Conservation (phyloP, 2,797 vertebrate species). For the Epinephelus awoara region DNA sequence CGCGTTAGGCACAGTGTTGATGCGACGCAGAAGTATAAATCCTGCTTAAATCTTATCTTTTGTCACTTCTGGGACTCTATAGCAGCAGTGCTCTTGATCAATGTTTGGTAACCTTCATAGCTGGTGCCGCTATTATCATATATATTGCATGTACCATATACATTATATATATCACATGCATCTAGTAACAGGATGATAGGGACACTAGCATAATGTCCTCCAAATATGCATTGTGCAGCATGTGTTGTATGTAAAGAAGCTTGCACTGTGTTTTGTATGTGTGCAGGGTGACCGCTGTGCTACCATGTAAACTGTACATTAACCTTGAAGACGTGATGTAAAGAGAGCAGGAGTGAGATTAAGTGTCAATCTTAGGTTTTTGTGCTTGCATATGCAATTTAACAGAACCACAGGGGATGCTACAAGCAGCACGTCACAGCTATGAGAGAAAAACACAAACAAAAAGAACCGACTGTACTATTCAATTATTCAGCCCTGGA, state of each 20-base stretch:
- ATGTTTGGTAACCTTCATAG: background rate
- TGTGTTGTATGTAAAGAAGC: background rate
- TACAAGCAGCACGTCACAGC: conserved; percentile 3
- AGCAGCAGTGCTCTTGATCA: background rate
- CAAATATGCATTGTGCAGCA: background rate
- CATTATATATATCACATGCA: conserved; percentile 6
- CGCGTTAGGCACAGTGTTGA: too few species aligned
- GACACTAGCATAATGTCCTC: background rate
- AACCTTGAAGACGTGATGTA: background rate
- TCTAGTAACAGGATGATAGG: background rate
- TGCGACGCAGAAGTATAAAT: too few species aligned
- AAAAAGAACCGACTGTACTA: background rate
- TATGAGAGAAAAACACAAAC: background rate
- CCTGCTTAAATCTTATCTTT: background rate
- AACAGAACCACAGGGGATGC: conserved; percentile 14
- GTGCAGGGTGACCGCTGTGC: background rate
- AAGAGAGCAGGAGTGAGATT: background rate
- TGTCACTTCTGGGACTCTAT: background rate
- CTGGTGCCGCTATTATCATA: conserved; percentile 18
- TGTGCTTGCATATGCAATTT: conserved; percentile 37
- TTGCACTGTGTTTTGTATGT: background rate
- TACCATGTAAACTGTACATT: conserved; percentile 27
- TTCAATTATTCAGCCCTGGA: conserved; percentile 17
- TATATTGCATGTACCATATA: background rate
- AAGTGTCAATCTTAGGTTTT: conserved; percentile 28